phyloP scores from a whole-genome alignment of 2,797 vertebrate species.

The Cygnus olor region DNA sequence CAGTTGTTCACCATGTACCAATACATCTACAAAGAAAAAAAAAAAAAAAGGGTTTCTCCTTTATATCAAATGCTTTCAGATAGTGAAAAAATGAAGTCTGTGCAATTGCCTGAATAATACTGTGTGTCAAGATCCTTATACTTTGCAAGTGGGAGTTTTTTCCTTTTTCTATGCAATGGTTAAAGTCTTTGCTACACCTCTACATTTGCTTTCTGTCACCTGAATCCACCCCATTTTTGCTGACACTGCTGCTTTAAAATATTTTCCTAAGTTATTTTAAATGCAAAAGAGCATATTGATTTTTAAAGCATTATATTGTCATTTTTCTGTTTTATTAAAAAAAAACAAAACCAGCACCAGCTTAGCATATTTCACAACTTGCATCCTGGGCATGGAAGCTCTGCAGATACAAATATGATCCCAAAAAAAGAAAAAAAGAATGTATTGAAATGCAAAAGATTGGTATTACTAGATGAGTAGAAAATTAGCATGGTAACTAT shows the following conservation, averaged over 20 bases:
- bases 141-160: not conserved
- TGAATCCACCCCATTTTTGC: constrained; percentile 8
- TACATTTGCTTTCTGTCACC: not conserved
- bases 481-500: constrained; percentile 55
- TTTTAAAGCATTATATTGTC: constrained; percentile 59
- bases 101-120: not conserved
- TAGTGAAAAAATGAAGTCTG: not conserved
- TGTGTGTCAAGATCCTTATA: not conserved
- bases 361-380: constrained; percentile 54
- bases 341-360: not conserved
- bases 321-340: constrained; percentile 59
- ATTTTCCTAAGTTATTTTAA: constrained; percentile 30
- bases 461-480: constrained; percentile 9
- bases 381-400: not conserved
- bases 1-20: not conserved
- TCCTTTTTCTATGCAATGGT: not conserved
- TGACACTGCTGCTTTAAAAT: constrained; percentile 9
- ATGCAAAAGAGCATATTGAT: constrained; percentile 62
- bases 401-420: constrained; percentile 27
- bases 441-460: constrained; percentile 10
- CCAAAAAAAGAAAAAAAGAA: not conserved
- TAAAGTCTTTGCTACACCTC: not conserved
- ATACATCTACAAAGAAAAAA: not conserved
- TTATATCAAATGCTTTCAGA: not conserved
- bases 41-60: not conserved